A percentile compares a stretch with the other conserved stretches of the same genome.
Evolutionary conservation across 2,113 vertebrate species (phyloP).

Genomic region (Cyanoramphus novaezelandiae): DNA sequence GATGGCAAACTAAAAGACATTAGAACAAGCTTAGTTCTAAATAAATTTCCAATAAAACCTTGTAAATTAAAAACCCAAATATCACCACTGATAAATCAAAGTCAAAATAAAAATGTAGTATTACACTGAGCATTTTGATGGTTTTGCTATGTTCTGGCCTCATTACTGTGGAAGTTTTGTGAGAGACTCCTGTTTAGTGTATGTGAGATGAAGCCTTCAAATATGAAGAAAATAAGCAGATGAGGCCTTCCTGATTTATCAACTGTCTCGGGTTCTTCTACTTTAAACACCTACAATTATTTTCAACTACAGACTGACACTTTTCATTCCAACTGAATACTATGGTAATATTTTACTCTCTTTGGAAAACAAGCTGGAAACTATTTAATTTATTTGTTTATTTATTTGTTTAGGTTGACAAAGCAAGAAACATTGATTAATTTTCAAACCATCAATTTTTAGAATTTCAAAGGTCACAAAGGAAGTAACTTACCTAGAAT

Average conservation of each 20-base stretch:
- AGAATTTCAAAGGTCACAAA: neutral
- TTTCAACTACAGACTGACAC: neutral
- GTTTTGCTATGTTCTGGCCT: neutral
- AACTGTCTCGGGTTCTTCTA: neutral
- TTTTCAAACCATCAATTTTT: neutral
- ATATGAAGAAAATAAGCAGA: neutral
- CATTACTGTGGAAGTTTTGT: neutral
- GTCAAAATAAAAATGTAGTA: neutral
- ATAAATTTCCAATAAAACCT: neutral
- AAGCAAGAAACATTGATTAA: neutral
- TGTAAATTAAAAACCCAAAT: neutral
- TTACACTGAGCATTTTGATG: neutral
- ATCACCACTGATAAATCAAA: neutral
- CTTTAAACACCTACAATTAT: neutral
- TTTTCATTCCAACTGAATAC: neutral
- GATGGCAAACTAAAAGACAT: neutral
- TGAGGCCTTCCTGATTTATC: neutral
- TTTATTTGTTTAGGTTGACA: neutral
- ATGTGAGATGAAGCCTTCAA: neutral
- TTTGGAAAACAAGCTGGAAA: neutral
- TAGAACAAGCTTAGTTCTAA: neutral
- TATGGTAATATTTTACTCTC: neutral
- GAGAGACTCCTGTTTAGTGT: neutral
- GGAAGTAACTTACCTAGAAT: slow-evolving; percentile 77
- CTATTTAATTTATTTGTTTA: neutral